Base-by-base conservation (phyloP, 1,140 invertebrate species). In the Drosophila nebulosa region DNA sequence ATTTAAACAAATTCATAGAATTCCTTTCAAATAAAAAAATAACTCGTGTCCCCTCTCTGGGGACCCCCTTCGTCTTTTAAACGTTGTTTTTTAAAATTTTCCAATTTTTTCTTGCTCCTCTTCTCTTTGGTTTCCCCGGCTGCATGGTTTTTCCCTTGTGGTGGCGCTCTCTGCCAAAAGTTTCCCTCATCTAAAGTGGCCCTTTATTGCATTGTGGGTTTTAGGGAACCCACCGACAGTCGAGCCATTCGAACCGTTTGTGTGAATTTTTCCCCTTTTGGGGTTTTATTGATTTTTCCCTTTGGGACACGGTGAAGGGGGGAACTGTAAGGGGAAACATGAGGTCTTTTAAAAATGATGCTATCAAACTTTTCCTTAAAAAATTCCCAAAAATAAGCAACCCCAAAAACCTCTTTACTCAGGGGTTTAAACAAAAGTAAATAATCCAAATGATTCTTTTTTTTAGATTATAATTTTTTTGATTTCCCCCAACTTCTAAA, bases 61-160 rank as follows among this genome's bases (percentile, higher is more conserved):
- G 96, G 62, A 97, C n/a, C 95, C 18, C 97, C 93, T 89, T 97
- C 97, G 90, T 96, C 95, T n/a, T 77, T 95, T 93, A 98, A 93
- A 64, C 96, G 92, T 71, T 94, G 93, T 80, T n/a, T n/a, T n/a
- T 95, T 95, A 78, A 96, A 96, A 67, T 95, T 95, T 72, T 96
- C 94, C 76, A 95, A 93, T 58, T 94, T n/a, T 93, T 46, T 91
- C 91, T 60, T 92, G 90, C 39, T 91, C 90, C 61, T 92, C 89
- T 51, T 91, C 89, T 92, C 90, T 61, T 86, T 91, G 1, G n/a
- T n/a, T n/a, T 46, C 64, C 18, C 55, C 70, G 12, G 51, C 52
- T 22, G 55, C 53, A 39, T 56, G 60, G 24, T 74, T 10, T 64
- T 68, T 14, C 62, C 75, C 50, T 90, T 83, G 12, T 24, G 6